A percentile compares a stretch with the other conserved stretches of the same genome.
These are phyloP conservation scores for Apodemia zela DNA, from an alignment of 2,888 invertebrate genomes.

Conservation along the genomic window DNA sequence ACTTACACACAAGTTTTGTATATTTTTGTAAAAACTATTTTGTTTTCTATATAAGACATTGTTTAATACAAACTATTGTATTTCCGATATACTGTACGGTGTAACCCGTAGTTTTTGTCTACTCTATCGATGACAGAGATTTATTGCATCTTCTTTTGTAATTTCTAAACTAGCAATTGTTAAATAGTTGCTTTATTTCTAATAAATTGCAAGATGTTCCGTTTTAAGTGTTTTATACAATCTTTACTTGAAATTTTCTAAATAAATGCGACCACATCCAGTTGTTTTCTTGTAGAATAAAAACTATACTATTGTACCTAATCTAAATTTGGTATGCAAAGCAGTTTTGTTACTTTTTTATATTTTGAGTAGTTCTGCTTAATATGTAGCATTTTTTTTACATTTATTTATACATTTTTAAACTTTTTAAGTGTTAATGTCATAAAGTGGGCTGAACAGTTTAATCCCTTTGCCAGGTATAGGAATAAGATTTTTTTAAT, in stretches of 20 bases:
- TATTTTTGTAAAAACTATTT: conserved; percentile 11
- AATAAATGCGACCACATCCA: neutral
- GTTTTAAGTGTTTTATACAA: conserved; percentile 3
- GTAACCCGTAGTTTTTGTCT: conserved; percentile 50
- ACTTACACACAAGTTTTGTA: neutral
- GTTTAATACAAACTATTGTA: conserved; percentile 50
- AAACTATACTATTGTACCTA: neutral
- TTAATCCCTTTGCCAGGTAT: no score
- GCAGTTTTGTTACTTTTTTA: no score
- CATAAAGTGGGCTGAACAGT: no score
- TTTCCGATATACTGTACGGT: conserved; percentile 32
- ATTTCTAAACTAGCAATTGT: conserved; percentile 32
- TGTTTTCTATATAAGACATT: conserved; percentile 44
- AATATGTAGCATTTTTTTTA: no score
- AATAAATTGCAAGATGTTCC: neutral
- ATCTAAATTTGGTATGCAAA: neutral
- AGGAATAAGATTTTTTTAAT: no score
- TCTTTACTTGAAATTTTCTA: neutral
- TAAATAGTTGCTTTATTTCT: conserved; percentile 24
- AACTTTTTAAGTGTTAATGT: no score
- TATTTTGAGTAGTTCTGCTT: no score
- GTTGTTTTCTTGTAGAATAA: neutral
- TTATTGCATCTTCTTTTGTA: conserved; percentile 51
- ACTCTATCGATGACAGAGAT: conserved; percentile 62
- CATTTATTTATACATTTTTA: no score